These are phyloP conservation scores for Orgyia antiqua DNA, from an alignment of 2,888 invertebrate species.

Conservation along the genomic window DNA sequence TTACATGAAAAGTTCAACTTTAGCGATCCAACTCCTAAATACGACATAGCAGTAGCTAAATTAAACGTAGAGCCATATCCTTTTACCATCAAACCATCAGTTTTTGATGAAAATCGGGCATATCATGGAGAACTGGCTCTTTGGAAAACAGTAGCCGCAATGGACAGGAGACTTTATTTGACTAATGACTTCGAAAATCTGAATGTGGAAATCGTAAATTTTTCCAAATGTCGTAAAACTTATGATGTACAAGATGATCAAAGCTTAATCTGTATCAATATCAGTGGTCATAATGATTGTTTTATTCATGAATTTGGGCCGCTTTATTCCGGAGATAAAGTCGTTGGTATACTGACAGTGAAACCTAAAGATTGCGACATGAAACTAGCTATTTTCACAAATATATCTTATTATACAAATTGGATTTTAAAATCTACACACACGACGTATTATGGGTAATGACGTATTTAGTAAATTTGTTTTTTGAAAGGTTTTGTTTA, in stretches of 20 bases:
- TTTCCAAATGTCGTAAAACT: slow-evolving; percentile 39
- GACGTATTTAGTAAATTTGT: slow-evolving; percentile 5
- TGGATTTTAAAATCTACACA: slow-evolving; percentile 35
- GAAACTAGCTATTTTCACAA: slow-evolving; percentile 39
- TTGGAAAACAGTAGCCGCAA: slow-evolving; percentile 61
- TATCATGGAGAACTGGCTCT: slow-evolving; percentile 36
- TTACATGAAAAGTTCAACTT: slow-evolving; percentile 50
- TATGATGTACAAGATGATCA: slow-evolving; percentile 45
- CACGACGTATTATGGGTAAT: slow-evolving; percentile 31
- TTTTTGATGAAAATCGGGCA: slow-evolving; percentile 33
- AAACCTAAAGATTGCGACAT: slow-evolving; percentile 50
- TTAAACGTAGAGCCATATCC: slow-evolving; percentile 39
- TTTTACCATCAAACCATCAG: slow-evolving; percentile 34
- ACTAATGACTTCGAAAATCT: slow-evolving; percentile 54
- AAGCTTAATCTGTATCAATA: slow-evolving; percentile 50
- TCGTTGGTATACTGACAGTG: slow-evolving; percentile 48
- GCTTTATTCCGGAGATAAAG: slow-evolving; percentile 40
- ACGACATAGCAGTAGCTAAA: slow-evolving; percentile 60
- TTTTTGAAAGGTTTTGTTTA: background rate
- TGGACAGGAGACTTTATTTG: slow-evolving; percentile 52
- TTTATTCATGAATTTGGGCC: slow-evolving; percentile 65
- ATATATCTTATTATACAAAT: slow-evolving; percentile 32
- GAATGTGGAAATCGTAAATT: slow-evolving; percentile 26
- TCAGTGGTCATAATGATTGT: slow-evolving; percentile 50
- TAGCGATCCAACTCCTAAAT: slow-evolving; percentile 28